These are phyloP conservation scores for Babylonia areolata DNA, from an alignment of 1,140 invertebrate genomes.

Conservation along the genomic window DNA sequence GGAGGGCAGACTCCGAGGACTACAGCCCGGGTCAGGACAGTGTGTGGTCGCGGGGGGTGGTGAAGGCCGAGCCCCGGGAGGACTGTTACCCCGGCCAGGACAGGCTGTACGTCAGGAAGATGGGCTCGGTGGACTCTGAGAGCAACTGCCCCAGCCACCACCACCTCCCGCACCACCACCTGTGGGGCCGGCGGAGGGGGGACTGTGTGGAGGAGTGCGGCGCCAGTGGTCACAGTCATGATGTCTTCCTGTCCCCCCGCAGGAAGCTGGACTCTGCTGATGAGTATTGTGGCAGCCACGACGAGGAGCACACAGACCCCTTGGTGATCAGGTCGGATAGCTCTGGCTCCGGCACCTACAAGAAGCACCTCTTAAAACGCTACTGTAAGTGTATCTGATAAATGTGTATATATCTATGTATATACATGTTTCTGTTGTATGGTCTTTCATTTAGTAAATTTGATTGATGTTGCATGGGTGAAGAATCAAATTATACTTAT, in stretches of 20 bases:
- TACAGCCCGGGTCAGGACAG: neutral
- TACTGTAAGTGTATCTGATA: constrained; percentile 66
- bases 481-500: too few species aligned
- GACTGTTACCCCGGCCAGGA: neutral
- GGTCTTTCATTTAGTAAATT: too few species aligned
- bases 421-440: too few species aligned
- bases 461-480: too few species aligned
- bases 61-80: neutral
- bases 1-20: neutral
- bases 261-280: constrained; percentile 6
- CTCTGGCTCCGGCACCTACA: constrained; percentile 47
- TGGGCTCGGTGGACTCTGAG: neutral
- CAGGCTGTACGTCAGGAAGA: neutral
- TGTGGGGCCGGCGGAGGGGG: neutral
- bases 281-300: constrained; percentile 34
- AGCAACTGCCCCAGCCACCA: too few species aligned
- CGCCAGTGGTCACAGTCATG: neutral
- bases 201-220: neutral
- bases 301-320: constrained; percentile 17
- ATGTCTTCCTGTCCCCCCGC: neutral
- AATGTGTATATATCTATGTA: too few species aligned
- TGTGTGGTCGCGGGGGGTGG: too few species aligned
- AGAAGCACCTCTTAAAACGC: constrained; percentile 58
- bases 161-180: neutral
- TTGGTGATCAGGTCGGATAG: constrained; percentile 13